Percentiles rank a stretch among this genome's conserved stretches.
phyloP scores from a whole-genome alignment of 2,888 invertebrate species.

The Troides oblongomaculatus region DNA sequence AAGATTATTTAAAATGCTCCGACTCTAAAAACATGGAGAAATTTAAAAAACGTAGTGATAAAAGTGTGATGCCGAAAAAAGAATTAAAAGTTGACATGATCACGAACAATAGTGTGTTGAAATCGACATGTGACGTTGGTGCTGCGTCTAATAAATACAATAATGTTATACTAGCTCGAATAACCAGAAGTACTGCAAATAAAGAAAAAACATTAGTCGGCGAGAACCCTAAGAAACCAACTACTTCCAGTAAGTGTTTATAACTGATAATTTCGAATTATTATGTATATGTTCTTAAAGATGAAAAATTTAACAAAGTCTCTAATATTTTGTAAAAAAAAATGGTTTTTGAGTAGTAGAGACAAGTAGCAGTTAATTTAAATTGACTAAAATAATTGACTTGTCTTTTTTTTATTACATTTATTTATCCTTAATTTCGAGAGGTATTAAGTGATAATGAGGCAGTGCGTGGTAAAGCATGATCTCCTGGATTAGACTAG shows the following conservation, averaged over 20 bases:
- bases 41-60: slow-evolving; percentile 14
- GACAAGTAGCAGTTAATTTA: too few relatives aligned
- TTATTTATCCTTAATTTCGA: too few relatives aligned
- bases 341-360: too few relatives aligned
- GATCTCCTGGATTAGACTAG: too few relatives aligned
- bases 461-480: too few relatives aligned
- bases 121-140: not conserved
- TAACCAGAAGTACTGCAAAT: not conserved
- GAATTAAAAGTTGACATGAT: slow-evolving; percentile 38
- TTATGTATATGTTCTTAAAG: not conserved
- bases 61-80: slow-evolving; percentile 37
- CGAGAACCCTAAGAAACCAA: slow-evolving; percentile 35
- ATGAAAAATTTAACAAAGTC: not conserved
- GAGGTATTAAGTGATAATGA: too few relatives aligned
- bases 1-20: slow-evolving; percentile 8
- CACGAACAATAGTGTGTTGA: not conserved
- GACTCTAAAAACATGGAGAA: slow-evolving; percentile 3
- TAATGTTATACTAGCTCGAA: not conserved
- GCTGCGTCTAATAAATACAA: not conserved
- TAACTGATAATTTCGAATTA: not conserved
- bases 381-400: too few relatives aligned
- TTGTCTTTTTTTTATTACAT: too few relatives aligned
- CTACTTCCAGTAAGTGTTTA: slow-evolving; percentile 43
- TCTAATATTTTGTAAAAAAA: too few relatives aligned
- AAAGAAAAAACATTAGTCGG: not conserved